These are phyloP conservation scores for Bergia puertoricense DNA, from an alignment of 92 coral and sea anemone genomes.

Conservation along the genomic window DNA sequence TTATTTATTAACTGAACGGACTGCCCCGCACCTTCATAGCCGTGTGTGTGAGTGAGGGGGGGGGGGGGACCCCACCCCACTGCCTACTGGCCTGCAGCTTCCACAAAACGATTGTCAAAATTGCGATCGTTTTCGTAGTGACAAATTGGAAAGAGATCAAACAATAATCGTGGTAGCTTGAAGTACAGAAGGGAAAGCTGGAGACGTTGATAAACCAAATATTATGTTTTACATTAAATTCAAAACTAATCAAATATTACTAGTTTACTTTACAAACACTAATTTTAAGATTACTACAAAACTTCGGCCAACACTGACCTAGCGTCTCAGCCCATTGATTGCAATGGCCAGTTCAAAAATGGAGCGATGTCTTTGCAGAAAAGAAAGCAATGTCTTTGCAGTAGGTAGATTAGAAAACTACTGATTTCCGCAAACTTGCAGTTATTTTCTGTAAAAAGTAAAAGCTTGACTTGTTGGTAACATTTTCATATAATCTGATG, in stretches of 20 bases:
- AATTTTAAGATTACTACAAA: background rate
- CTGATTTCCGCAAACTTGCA: background rate
- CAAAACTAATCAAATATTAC: no score
- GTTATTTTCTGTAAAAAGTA: background rate
- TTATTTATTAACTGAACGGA: no score
- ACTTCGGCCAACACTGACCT: background rate
- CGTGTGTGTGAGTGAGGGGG: no score
- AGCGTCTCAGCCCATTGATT: background rate
- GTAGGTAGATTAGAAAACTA: background rate
- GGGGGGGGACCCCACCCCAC: no score
- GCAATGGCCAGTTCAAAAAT: background rate
- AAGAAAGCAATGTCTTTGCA: no score
- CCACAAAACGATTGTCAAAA: background rate
- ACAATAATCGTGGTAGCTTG: background rate
- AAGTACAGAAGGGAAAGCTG: no score
- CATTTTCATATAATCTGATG: background rate
- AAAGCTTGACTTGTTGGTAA: background rate
- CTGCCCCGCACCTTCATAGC: no score
- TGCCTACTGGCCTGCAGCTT: background rate
- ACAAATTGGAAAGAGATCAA: background rate
- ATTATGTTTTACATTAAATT: no score
- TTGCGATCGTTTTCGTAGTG: no score
- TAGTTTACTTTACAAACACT: background rate
- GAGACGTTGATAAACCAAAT: background rate
- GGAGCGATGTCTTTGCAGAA: no score